phyloP scores from a whole-genome alignment of 2,888 invertebrate species.

The Gari tellinella region DNA sequence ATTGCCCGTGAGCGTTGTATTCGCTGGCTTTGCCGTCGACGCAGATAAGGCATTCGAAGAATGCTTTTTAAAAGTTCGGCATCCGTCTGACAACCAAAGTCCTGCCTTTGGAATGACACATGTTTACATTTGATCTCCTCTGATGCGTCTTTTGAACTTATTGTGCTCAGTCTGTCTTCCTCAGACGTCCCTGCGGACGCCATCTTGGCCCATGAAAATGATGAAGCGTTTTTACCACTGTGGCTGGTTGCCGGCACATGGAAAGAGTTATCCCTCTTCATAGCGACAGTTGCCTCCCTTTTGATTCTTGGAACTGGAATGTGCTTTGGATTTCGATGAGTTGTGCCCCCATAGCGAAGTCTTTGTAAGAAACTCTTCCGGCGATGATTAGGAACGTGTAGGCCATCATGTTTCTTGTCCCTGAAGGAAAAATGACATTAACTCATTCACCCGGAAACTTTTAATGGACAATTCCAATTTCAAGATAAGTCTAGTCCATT shows the following conservation, averaged over 20 bases:
- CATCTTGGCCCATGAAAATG: slow-evolving; percentile 65
- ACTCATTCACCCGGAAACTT: too few relatives aligned
- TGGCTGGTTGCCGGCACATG: slow-evolving; percentile 53
- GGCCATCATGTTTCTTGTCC: slow-evolving; percentile 59
- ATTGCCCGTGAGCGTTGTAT: slow-evolving; percentile 45
- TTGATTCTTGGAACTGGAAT: slow-evolving; percentile 35
- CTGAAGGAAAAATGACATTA: slow-evolving; percentile 50
- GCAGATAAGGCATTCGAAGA: slow-evolving; percentile 45
- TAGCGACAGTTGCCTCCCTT: slow-evolving; percentile 26
- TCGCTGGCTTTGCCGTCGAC: slow-evolving; percentile 43
- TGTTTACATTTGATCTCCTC: slow-evolving; percentile 56
- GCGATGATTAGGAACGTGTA: slow-evolving; percentile 22
- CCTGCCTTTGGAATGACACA: slow-evolving; percentile 40
- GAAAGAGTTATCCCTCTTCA: slow-evolving; percentile 66
- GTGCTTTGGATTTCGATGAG: slow-evolving; percentile 19
- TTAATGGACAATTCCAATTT: too few relatives aligned
- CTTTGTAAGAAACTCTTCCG: slow-evolving; percentile 42
- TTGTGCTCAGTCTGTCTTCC: slow-evolving; percentile 61
- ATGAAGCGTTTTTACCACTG: slow-evolving; percentile 29
- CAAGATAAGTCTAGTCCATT: too few relatives aligned
- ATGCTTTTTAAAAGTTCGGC: slow-evolving; percentile 61
- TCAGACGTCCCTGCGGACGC: slow-evolving; percentile 53
- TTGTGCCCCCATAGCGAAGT: slow-evolving; percentile 38
- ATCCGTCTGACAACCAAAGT: slow-evolving; percentile 69
- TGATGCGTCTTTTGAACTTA: slow-evolving; percentile 64